Evolutionary conservation across 1,140 invertebrate genomes (phyloP), one percentile per base, ranked within the genome.

Genomic region (Calliphora vicina): DNA sequence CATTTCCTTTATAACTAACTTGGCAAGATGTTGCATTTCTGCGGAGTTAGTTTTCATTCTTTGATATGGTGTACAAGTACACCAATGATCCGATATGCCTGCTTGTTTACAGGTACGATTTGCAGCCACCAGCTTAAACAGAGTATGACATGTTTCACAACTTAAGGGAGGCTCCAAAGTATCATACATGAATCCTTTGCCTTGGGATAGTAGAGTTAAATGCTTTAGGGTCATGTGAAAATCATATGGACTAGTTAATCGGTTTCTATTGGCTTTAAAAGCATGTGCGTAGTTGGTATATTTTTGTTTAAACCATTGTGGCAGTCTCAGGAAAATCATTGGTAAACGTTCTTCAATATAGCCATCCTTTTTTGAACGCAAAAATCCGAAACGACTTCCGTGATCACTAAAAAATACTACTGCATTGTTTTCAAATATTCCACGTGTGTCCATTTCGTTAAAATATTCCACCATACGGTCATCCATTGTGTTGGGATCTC

Each of bases 371-470:
- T 85, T 26, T 83, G 93, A 89, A 42, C 95, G 88, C 27, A 97
- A 93, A 15, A 91, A 90, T 9, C 97, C 97, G 92, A 95, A 98
- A 45, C 97, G 89, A 87, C 97, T 95, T 0, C 97, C 97, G 90
- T 99, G 97, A 89, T 99, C 97, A 86, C 96, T 97, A 85, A 97
- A 91, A 17, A 98, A 92, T n/a, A 98, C 91, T 0, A 98, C 87
- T 85, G 94, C 90, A 0, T 94, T 93, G 67, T 94, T 92, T 71
- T 95, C 92, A 82, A 95, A 88, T 15, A 93, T 90, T 0, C 93
- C 92, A 1, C 90, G 89, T 0, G 91, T 86, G 17, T 94, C 90
- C 25, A 96, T 85, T 12, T 91, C 88, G 72, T 92, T 88, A n/a
- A 96, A 91, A 85, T 94, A 93, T 1, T 86, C 82, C 17, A 91